A percentile compares a stretch with the other conserved stretches of the same genome.
These are phyloP conservation scores for Syrista parreyssii DNA, from an alignment of 2,888 invertebrate genomes.

Conservation along the genomic window DNA sequence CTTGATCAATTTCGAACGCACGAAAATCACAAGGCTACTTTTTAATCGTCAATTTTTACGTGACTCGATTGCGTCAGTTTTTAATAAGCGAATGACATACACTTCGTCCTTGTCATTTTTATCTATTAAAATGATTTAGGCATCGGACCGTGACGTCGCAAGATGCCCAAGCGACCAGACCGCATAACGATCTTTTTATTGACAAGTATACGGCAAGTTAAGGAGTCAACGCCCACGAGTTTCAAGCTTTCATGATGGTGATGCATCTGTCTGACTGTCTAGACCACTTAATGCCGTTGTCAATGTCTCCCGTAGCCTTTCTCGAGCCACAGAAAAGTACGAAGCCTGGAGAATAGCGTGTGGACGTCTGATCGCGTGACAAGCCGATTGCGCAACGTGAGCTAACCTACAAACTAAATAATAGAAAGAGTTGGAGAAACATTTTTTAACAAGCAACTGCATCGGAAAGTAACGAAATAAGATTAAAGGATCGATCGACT, in stretches of 20 bases:
- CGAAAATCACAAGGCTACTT: not conserved
- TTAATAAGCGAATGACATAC: not conserved
- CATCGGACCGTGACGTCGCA: not conserved
- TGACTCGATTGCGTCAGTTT: not conserved
- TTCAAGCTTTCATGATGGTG: constrained; percentile 28
- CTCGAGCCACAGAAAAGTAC: not conserved
- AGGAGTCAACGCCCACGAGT: constrained; percentile 38
- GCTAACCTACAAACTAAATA: not conserved
- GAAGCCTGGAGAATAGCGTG: not conserved
- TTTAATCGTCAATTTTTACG: not conserved
- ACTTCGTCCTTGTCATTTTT: not conserved
- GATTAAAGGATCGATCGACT: not conserved
- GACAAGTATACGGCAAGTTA: constrained; percentile 49
- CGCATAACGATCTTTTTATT: constrained; percentile 49
- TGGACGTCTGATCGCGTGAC: not conserved
- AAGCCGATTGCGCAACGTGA: not conserved
- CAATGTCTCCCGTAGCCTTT: constrained; percentile 20
- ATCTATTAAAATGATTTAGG: not conserved
- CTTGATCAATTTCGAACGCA: not conserved
- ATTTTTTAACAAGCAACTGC: not conserved
- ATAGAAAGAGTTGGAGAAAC: not conserved
- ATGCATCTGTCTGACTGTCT: constrained; percentile 21
- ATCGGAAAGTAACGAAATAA: not conserved
- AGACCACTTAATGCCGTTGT: constrained; percentile 24
- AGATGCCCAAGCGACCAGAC: constrained; percentile 28